Base-by-base conservation (phyloP, 1,140 invertebrate species). In the Platyscapa corneri region DNA sequence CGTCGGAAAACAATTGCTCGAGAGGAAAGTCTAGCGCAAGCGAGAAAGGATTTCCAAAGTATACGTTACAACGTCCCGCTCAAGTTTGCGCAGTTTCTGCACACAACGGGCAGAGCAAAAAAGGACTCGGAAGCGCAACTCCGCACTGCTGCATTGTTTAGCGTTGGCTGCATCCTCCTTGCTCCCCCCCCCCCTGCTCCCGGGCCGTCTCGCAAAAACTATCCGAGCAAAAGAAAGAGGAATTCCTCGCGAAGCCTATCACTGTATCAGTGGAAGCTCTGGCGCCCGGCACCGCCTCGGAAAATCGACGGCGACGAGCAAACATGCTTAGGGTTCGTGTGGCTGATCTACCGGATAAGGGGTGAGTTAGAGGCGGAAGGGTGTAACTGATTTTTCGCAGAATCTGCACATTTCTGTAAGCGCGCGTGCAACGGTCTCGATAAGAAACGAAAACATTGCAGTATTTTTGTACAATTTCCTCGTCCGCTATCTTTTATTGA, bases 121-220 rank as follows among this genome's bases (percentile, higher is more conserved):
- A n/a, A 1, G n/a, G 23, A n/a, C 23, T 5, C 27, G 12, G 20
- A 64, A 64, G 0, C 3, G 3, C n/a, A 64, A 64, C n/a, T 64
- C 27, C n/a, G 46, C 75, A 27, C 42, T n/a, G 32, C n/a, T 53
- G 16, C 46, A 77, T 77, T 77, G n/a, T 77, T 53, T 64, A n/a
- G 60, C 3, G 6, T 64, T 30, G 27, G 27, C 27, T 30, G 3
- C 3, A 64, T 64, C 12, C 27, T 64, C n/a, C n/a, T n/a, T n/a
- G n/a, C n/a, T n/a, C n/a, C n/a, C 6, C 27, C 12, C 49, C 49
- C 49, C 18, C 18, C 49, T 53, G 18, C 49, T 18, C n/a, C n/a
- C n/a, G n/a, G n/a, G n/a, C n/a, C n/a, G n/a, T n/a, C n/a, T n/a
- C n/a, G n/a, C n/a, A n/a, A n/a, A n/a, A n/a, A n/a, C n/a, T n/a